Evolutionary conservation across 1,140 invertebrate genomes (phyloP).

Genomic region (Heterodera schachtii): DNA sequence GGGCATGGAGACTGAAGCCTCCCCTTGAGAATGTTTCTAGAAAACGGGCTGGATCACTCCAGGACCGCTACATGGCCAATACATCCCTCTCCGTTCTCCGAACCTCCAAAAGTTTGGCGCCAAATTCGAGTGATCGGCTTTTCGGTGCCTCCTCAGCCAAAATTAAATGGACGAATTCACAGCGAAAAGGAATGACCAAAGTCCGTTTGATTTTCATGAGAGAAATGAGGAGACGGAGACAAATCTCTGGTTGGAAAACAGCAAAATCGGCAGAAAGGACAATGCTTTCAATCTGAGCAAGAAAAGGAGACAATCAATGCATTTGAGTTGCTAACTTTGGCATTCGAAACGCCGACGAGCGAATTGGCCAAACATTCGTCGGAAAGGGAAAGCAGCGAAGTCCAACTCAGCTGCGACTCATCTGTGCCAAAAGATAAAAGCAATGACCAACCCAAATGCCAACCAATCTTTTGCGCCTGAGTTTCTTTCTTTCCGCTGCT

Average conservation of each 20-base stretch:
- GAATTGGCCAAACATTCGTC: not conserved
- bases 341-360: not conserved
- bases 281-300: not conserved
- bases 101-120: constrained; percentile 21
- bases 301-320: too few species aligned
- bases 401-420: not conserved
- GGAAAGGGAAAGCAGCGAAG: not conserved
- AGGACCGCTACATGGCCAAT: too few species aligned
- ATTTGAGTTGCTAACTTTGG: constrained; percentile 12
- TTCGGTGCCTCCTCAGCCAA: constrained; percentile 5
- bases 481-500: not conserved
- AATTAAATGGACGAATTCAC: constrained; percentile 17
- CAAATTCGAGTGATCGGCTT: constrained; percentile 14
- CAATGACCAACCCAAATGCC: not conserved
- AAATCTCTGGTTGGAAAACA: not conserved
- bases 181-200: constrained; percentile 8
- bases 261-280: not conserved
- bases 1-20: too few species aligned
- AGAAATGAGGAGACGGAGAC: constrained; percentile 12
- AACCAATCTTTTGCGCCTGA: not conserved
- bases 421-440: not conserved
- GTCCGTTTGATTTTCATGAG: constrained; percentile 1
- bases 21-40: not conserved
- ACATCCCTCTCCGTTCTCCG: not conserved
- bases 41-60: not conserved